These are phyloP conservation scores for Aphis craccivora DNA, from an alignment of 1,140 invertebrate genomes.

Conservation along the genomic window DNA sequence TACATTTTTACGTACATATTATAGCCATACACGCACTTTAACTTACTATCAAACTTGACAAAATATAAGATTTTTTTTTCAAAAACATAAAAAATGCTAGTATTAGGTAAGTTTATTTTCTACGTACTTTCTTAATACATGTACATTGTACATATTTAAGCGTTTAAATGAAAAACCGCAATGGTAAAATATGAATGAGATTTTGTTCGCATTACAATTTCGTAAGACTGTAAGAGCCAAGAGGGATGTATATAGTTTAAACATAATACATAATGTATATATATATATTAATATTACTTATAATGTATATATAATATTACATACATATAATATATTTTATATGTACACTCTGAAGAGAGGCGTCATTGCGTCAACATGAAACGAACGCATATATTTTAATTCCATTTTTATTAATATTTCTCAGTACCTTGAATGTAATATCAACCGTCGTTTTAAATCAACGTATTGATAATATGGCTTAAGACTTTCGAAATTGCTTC, in stretches of 20 bases:
- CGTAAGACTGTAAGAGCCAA: not conserved
- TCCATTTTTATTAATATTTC: slow-evolving; percentile 50
- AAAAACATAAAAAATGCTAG: not conserved
- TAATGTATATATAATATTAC: not conserved
- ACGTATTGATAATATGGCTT: slow-evolving; percentile 32
- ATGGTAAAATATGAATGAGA: not conserved
- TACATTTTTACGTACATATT: not conserved
- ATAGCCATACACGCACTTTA: not conserved
- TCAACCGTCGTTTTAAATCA: not conserved
- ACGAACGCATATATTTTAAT: not conserved
- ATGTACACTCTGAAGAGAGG: not conserved
- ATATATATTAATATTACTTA: not conserved
- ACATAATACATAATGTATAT: no score
- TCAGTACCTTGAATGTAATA: not conserved
- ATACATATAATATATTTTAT: not conserved
- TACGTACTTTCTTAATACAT: not conserved
- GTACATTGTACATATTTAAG: not conserved
- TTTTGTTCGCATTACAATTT: not conserved
- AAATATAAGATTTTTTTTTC: not conserved
- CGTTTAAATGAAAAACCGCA: not conserved
- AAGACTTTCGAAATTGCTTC: slow-evolving; percentile 14
- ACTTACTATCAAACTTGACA: not conserved
- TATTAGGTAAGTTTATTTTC: not conserved
- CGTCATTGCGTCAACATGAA: not conserved
- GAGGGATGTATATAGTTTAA: not conserved